Base-by-base conservation (phyloP, 2,113 vertebrate genomes). In the Saimiri boliviensis region DNA sequence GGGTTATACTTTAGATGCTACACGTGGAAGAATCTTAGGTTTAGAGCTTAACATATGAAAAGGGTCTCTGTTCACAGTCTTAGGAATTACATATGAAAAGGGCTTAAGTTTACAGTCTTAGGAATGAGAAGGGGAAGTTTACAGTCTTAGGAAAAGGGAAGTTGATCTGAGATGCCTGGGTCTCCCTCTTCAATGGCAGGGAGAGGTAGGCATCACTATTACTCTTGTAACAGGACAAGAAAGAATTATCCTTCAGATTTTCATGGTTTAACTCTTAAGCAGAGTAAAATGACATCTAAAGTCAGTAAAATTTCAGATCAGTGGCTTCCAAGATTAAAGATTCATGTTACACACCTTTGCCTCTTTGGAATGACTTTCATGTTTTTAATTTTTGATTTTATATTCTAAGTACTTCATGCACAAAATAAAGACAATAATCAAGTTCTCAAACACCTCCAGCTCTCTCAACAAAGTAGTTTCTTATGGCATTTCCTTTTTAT, bases 131-230 rank as follows among this genome's bases (percentile, higher is more conserved):
- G n/a, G n/a, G n/a, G n/a, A n/a, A n/a, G n/a, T n/a, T n/a, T n/a
- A n/a, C n/a, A n/a, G n/a, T n/a, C n/a, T n/a, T n/a, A n/a, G n/a
- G n/a, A n/a, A n/a, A n/a, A n/a, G n/a, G n/a, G n/a, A n/a, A n/a
- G n/a, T n/a, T n/a, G n/a, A n/a, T n/a, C n/a, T n/a, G n/a, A n/a
- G n/a, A n/a, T n/a, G n/a, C n/a, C n/a, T n/a, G n/a, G n/a, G n/a
- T n/a, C n/a, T n/a, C n/a, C n/a, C n/a, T n/a, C n/a, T n/a, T n/a
- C n/a, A n/a, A 11, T 23, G 0, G 54, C 70, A 20, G 10, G 30
- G 12, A 96, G 32, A 98, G 96, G 95, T 89, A 13, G 58, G 91
- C 6, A 12, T 40, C n/a, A 6, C 30, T 30, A 1, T 32, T 54
- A 13, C 35, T 79, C 32, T 25, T 76, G 49, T 42, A 4, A 54